A percentile compares a stretch with the other conserved stretches of the same genome.
These are phyloP conservation scores for Ahaetulla prasina DNA, from an alignment of 2,113 vertebrate species.

Conservation along the genomic window DNA sequence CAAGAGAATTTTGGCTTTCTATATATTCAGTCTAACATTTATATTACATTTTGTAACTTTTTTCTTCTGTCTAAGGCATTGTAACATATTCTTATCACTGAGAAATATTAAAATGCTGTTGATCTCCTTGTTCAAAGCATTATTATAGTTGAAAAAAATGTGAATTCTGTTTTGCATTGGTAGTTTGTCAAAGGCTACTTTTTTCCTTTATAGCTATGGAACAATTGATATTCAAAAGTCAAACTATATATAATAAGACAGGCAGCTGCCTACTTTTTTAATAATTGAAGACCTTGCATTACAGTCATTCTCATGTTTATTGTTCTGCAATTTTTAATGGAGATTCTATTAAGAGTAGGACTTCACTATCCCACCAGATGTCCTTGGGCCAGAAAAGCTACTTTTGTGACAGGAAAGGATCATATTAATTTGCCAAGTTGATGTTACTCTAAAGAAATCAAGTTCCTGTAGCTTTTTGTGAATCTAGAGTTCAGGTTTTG, in stretches of 20 bases:
- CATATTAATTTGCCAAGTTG: not conserved
- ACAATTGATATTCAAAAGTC: not conserved
- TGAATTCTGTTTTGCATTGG: not conserved
- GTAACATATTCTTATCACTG: not conserved
- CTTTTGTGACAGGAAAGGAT: not conserved
- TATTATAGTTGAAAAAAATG: not conserved
- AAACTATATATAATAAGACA: not conserved
- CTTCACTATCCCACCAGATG: not conserved
- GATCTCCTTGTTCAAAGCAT: constrained; percentile 1
- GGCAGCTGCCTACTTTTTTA: not conserved
- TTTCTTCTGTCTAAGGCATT: not conserved
- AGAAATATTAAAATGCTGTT: constrained; percentile 12
- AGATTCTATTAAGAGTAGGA: not conserved
- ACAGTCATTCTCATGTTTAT: not conserved
- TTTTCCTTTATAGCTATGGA: not conserved
- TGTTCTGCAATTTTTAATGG: not conserved
- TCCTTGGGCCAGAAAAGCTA: not conserved
- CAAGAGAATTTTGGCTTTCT: not conserved
- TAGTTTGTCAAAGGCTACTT: not conserved
- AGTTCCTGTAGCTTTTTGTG: not conserved
- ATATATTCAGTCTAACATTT: not conserved
- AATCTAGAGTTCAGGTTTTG: not conserved
- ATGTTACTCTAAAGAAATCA: not conserved
- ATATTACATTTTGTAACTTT: not conserved
- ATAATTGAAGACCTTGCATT: not conserved